Evolutionary conservation across 2,888 invertebrate species (phyloP).

Genomic region (Pardosa pseudoannulata): DNA sequence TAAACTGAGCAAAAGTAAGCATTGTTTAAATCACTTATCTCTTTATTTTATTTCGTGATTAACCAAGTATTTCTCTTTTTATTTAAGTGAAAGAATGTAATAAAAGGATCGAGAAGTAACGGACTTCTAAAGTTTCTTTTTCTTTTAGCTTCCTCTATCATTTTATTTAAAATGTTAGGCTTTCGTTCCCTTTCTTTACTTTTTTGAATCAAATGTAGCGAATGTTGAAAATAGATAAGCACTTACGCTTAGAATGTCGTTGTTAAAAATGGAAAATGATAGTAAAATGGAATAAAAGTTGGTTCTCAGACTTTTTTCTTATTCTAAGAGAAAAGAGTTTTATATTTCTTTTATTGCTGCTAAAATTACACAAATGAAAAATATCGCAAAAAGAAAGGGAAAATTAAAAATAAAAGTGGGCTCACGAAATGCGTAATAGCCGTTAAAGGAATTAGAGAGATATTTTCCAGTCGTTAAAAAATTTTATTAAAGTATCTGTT

Average conservation of each 20-base stretch:
- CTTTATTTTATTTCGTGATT: no score
- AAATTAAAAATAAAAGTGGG: background rate
- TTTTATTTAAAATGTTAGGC: background rate
- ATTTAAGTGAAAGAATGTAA: background rate
- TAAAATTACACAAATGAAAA: constrained; percentile 22
- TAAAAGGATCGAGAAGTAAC: background rate
- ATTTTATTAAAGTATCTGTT: background rate
- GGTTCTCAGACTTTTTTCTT: background rate
- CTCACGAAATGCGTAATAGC: background rate
- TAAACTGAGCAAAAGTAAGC: no score
- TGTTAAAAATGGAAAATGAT: background rate
- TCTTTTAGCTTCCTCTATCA: background rate
- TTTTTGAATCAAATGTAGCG: constrained; percentile 29
- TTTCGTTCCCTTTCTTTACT: background rate
- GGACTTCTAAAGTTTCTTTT: background rate
- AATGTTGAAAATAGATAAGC: constrained; percentile 37
- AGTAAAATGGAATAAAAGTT: background rate
- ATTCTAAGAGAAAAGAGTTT: background rate
- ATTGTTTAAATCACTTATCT: no score
- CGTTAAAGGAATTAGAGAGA: constrained; percentile 29
- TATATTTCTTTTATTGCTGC: background rate
- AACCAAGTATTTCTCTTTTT: no score
- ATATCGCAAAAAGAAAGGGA: background rate
- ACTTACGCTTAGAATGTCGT: background rate
- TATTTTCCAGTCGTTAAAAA: constrained; percentile 13